Conservation (phyloP, 2,113 vertebrate species). For the Bambusicola thoracicus region DNA sequence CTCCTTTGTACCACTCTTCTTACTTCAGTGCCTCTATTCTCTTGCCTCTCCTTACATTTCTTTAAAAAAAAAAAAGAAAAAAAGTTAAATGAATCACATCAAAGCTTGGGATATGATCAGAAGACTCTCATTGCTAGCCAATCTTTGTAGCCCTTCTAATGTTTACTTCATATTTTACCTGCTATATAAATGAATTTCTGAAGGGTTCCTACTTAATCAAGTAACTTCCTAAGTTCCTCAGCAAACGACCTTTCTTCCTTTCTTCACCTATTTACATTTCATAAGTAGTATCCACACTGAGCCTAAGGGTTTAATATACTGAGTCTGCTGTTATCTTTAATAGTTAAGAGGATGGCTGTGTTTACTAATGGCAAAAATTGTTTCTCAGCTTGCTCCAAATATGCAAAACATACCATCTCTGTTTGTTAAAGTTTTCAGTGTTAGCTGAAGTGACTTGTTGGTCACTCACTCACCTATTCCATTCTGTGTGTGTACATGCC, state of each 20-base stretch:
- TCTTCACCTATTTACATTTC: background rate
- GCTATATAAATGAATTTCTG: constrained; percentile 3
- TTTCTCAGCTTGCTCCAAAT: background rate
- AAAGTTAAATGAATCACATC: background rate
- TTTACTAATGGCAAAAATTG: background rate
- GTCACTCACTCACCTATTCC: accelerated
- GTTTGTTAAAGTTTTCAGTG: background rate
- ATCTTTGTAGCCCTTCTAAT: background rate
- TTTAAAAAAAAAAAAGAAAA: accelerated
- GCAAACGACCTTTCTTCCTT: background rate
- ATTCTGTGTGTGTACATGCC: too few relatives aligned
- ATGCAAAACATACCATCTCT: background rate
- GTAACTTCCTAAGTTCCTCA: background rate
- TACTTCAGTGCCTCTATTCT: background rate
- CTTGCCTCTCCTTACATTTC: background rate
- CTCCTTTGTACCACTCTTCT: background rate
- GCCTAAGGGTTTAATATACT: background rate
- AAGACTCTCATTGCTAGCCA: background rate
- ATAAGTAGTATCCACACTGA: background rate
- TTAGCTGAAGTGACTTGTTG: background rate
- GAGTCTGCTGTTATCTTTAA: accelerated
- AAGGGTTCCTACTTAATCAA: background rate
- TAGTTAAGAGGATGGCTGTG: background rate
- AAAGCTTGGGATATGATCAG: background rate
- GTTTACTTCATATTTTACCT: background rate